Evolutionary conservation across 2,888 invertebrate species (phyloP), one percentile per base, ranked within the genome.

Genomic region (Volucella inflata): DNA sequence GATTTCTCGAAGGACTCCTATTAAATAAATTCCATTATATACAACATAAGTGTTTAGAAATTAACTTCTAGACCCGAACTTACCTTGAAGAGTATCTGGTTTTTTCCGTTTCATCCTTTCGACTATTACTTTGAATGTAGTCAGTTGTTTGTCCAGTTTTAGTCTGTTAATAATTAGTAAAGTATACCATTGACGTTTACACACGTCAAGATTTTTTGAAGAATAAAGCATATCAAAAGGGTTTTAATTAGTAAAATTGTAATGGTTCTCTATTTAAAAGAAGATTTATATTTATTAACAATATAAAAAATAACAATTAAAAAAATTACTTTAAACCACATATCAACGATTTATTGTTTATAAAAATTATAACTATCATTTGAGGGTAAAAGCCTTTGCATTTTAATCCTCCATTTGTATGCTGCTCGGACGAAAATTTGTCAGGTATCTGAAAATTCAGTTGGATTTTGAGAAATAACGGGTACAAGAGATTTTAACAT

Each of bases 361-460:
- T 30, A 30, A 57, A 80, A 85, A 74, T 67, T 72, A 68, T 57
- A 80, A 42, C 51, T 84, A 76, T 76, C 68, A 67, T 64, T 85
- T 80, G 76, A 76, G 81, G 81, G 51, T 48, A 59, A 51, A 76
- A 76, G 76, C 78, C 55, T 59, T 81, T 68, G 80, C 76, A 62
- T 80, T 81, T 85, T 71, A 72, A 77, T 81, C 76, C 81, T 81
- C 80, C 81, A 72, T 55, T 80, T 85, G 82, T 88, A 89, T 89
- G 89, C 91, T 90, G 90, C 91, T 91, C 90, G 90, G 90, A 91
- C 91, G 91, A 90, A 90, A 88, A 88, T 89, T 89, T 91, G 90
- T 90, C 90, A 89, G 89, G 90, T 90, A 91, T 91, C 92, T 92
- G 92, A 92, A 92, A 92, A 91, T 30, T 92, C 91, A 92, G 91